Evolutionary conservation across 2,113 vertebrate genomes (phyloP).

Genomic region (Pampusana beccarii): DNA sequence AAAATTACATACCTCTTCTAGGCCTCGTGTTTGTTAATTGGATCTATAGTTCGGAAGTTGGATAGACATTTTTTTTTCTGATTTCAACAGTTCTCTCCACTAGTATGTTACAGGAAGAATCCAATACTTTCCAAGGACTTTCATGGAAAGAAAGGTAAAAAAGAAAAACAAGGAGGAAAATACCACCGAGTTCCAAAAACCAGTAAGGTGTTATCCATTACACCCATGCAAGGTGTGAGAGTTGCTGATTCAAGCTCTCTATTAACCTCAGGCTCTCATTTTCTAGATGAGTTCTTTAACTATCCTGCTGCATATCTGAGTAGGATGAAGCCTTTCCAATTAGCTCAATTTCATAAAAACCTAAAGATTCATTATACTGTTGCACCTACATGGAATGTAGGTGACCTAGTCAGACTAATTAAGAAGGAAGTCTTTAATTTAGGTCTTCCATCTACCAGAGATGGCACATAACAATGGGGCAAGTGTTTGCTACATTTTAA

Average conservation of each 20-base stretch:
- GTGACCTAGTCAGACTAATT: neutral
- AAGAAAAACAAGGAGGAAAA: neutral
- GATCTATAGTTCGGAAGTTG: neutral
- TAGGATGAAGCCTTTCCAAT: neutral
- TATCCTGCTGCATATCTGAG: neutral
- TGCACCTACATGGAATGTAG: neutral
- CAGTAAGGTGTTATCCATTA: neutral
- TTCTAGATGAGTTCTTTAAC: neutral
- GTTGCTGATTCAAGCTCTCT: neutral
- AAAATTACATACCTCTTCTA: neutral
- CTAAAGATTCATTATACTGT: neutral
- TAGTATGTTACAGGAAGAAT: neutral
- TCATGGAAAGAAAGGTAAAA: neutral
- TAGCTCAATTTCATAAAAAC: neutral
- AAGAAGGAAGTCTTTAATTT: neutral
- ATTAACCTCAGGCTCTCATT: neutral
- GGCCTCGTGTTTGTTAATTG: neutral
- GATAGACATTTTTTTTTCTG: neutral
- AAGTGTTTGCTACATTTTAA: neutral
- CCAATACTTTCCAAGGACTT: neutral
- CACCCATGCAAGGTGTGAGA: neutral
- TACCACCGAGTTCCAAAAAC: neutral
- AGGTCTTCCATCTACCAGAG: neutral
- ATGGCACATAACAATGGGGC: neutral
- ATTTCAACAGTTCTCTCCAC: neutral